Base-by-base conservation (phyloP, 2,888 invertebrate genomes). In the Zaprionus obscuricornis region DNA sequence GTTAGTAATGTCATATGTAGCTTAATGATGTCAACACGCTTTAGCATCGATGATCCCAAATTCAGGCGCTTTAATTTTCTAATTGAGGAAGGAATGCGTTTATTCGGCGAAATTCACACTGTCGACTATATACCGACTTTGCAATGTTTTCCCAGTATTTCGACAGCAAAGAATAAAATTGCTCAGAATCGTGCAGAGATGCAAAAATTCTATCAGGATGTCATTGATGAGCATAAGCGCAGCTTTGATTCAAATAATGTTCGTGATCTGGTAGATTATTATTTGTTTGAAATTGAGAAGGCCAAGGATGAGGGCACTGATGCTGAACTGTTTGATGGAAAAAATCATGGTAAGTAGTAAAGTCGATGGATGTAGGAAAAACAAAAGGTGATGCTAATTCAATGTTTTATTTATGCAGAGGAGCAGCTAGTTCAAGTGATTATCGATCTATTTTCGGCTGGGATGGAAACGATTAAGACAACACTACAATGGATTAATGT, bases 401-500 rank as follows among this genome's bases (percentile, higher is more conserved):
- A n/a, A n/a, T 7, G 0, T 10, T 37, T 39, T 17, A 6, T 16
- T n/a, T 34, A 31, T 58, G 39, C 91, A 96, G 97, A 97, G 92
- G 93, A 96, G 49, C 97, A 97, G 91, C 92, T 97, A 85, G 96
- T 96, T 83, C 97, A 97, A 91, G 95, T 97, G 52, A 93, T 97
- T 81, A 96, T 96, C 10, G 97, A 97, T 88, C 91, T 97, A 27
- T 97, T 97, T 91, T 96, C 96, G 7, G 97, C 97, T 46, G 97
- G 97, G 16, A 96, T 97, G 95, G 97, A 97, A 90, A 97, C 97
- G 0, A 96, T 97, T 60, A 97, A 97, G 87, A 96, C 96, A 7
- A 96, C 97, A 0, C 90, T 97, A 27, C 92, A 96, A 63, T 97
- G 97, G 97, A 94, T 96, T 78, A 93, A 97, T 63, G 93, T 97